These are phyloP conservation scores for Melieria picta DNA, from an alignment of 2,888 invertebrate species.

Conservation along the genomic window DNA sequence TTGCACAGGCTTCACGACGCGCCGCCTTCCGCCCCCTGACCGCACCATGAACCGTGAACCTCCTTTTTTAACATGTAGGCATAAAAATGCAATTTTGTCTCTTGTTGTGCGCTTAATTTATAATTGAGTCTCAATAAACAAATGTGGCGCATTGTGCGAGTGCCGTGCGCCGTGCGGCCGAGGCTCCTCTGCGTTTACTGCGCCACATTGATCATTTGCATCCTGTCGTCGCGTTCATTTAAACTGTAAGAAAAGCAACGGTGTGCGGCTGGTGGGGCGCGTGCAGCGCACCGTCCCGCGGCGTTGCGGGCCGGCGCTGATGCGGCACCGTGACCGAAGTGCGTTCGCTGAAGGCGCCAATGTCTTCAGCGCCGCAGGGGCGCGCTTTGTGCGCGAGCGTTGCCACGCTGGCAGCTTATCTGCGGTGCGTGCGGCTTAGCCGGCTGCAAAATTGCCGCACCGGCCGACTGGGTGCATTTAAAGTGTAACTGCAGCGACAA, in stretches of 20 bases:
- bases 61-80: conserved; percentile 11
- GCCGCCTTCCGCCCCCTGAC: not conserved
- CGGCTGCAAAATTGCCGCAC: conserved; percentile 38
- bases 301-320: conserved; percentile 2
- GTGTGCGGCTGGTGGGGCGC: conserved; percentile 10
- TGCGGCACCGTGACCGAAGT: conserved; percentile 10
- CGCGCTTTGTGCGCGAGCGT: conserved; percentile 42
- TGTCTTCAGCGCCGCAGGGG: conserved; percentile 58
- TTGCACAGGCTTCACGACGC: conserved; percentile 15
- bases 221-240: conserved; percentile 63
- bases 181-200: conserved; percentile 18
- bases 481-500: conserved; percentile 17
- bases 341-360: conserved; percentile 56
- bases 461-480: conserved; percentile 33
- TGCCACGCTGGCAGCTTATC: conserved; percentile 18
- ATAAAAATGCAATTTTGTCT: conserved; percentile 42
- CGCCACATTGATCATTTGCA: conserved; percentile 53
- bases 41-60: conserved; percentile 1
- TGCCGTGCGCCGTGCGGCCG: not conserved
- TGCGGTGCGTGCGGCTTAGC: conserved; percentile 34
- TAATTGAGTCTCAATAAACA: conserved; percentile 58
- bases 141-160: conserved; percentile 45
- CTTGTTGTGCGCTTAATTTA: conserved; percentile 52
- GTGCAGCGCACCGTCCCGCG: conserved; percentile 17
- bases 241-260: conserved; percentile 50